Conservation (phyloP, 2,797 vertebrate species). For the Silurus aristotelis region DNA sequence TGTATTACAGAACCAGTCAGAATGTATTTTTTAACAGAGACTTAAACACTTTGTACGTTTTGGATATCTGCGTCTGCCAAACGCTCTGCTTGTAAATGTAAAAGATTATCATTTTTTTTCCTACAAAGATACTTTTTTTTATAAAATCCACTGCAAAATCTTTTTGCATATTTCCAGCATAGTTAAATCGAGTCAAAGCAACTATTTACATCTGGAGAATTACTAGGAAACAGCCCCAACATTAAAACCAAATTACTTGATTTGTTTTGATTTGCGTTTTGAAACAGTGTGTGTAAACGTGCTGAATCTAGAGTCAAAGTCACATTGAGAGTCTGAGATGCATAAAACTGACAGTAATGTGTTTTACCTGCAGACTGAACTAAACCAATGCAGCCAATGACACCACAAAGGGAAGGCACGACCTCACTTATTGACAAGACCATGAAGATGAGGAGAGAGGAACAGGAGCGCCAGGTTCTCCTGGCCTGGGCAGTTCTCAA, state of each 20-base stretch:
- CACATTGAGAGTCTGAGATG: background rate
- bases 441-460: constrained; percentile 88
- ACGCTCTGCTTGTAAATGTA: too few relatives aligned
- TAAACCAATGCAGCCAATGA: constrained; percentile 58
- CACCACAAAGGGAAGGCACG: constrained; percentile 72
- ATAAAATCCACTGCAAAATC: too few relatives aligned
- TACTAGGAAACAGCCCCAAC: too few relatives aligned
- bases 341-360: background rate
- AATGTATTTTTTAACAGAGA: too few relatives aligned
- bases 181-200: background rate
- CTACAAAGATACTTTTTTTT: background rate
- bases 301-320: background rate
- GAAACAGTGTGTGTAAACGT: background rate
- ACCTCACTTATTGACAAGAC: constrained; percentile 85
- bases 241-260: too few relatives aligned
- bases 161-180: background rate
- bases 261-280: background rate
- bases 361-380: background rate
- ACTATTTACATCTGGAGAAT: background rate
- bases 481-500: constrained; percentile 93
- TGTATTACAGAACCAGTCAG: too few relatives aligned
- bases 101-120: background rate
- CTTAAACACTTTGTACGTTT: too few relatives aligned
- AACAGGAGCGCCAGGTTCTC: constrained; percentile 85
- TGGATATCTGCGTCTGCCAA: too few relatives aligned